A percentile compares a stretch with the other conserved stretches of the same genome.
Evolutionary conservation across 1,140 invertebrate species (phyloP).

Genomic region (Caenorhabditis briggsae): DNA sequence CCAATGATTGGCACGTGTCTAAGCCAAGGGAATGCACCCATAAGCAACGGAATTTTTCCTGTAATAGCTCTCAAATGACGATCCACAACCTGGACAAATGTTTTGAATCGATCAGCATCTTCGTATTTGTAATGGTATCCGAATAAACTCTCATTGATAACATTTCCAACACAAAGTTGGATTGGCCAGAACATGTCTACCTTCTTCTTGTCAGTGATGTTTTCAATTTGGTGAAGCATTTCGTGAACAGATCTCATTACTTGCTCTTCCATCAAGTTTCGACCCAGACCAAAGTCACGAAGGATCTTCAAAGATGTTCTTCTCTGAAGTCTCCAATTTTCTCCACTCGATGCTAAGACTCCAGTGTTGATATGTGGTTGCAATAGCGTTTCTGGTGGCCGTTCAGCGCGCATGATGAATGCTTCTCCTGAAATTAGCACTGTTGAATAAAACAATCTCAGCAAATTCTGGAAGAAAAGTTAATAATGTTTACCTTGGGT

Average conservation of each 20-base stretch:
- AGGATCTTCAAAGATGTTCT: constrained; percentile 16
- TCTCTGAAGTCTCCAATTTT: not conserved
- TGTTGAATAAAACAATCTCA: not conserved
- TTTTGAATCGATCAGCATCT: not conserved
- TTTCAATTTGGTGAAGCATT: constrained; percentile 3
- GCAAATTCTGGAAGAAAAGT: not conserved
- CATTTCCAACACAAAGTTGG: constrained; percentile 14
- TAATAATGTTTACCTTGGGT: constrained; percentile 4
- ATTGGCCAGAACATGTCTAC: constrained; percentile 20
- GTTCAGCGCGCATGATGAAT: not conserved
- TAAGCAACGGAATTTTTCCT: not conserved
- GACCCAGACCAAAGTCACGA: constrained; percentile 1
- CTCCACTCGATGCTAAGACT: not conserved
- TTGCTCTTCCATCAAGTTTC: constrained; percentile 31
- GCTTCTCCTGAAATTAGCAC: not conserved
- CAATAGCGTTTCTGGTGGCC: not conserved
- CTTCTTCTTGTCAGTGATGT: not conserved
- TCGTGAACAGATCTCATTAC: constrained; percentile 14
- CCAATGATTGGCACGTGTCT: constrained; percentile 5
- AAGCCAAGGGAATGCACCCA: not conserved
- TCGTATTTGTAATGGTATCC: constrained; percentile 37
- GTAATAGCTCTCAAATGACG: not conserved
- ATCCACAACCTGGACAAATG: not conserved
- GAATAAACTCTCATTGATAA: constrained; percentile 23
- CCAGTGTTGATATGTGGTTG: not conserved